phyloP scores from a whole-genome alignment of 2,113 vertebrate species.

The Danionella cerebrum region DNA sequence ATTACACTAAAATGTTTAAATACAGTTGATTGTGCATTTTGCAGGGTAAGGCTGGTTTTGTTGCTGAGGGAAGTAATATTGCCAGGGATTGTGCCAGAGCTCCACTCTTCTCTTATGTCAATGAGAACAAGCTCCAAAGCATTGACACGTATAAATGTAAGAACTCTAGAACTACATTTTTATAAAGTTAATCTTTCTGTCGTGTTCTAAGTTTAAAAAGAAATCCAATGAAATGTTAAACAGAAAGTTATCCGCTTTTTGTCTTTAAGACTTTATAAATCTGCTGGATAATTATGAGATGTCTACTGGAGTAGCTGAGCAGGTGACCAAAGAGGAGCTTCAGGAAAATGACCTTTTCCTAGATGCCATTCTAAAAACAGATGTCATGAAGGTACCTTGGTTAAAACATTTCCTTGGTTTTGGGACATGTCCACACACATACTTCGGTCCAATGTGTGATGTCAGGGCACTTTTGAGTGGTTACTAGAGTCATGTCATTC shows the following conservation, averaged over 20 bases:
- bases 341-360: slow-evolving; percentile 68
- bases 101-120: slow-evolving; percentile 64
- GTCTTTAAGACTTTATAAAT: slow-evolving; percentile 67
- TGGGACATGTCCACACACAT: too few species aligned
- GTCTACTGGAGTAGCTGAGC: slow-evolving; percentile 65
- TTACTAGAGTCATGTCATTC: too few species aligned
- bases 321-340: slow-evolving; percentile 65
- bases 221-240: too few species aligned
- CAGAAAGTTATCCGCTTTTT: neutral
- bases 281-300: slow-evolving; percentile 75
- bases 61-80: slow-evolving; percentile 54
- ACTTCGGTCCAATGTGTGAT: too few species aligned
- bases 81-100: slow-evolving; percentile 61
- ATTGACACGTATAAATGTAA: slow-evolving; percentile 69
- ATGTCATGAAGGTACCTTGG: slow-evolving; percentile 72
- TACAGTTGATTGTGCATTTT: too few species aligned
- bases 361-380: slow-evolving; percentile 65
- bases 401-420: neutral
- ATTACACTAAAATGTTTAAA: too few species aligned
- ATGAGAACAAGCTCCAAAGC: slow-evolving; percentile 62
- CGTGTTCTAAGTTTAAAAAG: too few species aligned
- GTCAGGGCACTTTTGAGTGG: too few species aligned
- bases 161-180: too few species aligned
- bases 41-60: slow-evolving; percentile 66
- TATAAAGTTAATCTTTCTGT: too few species aligned